Evolutionary conservation across 2,113 vertebrate genomes (phyloP).

Genomic region (Garra rufa): DNA sequence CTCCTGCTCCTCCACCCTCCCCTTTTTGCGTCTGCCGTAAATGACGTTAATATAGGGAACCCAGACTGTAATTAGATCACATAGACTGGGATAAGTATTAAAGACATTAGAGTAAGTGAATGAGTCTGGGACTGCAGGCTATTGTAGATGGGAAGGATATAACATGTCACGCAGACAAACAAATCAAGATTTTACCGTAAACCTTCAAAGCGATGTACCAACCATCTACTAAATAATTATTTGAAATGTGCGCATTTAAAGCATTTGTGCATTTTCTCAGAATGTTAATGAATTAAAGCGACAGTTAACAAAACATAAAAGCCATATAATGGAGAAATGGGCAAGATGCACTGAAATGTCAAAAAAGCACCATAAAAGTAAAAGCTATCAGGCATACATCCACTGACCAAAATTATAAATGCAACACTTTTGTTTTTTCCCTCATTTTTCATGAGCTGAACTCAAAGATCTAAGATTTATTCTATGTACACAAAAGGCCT

Average conservation of each 20-base stretch:
- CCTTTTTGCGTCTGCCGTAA: conserved; percentile 18
- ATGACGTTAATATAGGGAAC: conserved; percentile 49
- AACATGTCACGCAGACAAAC: conserved; percentile 28
- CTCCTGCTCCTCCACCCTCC: background rate
- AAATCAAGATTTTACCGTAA: conserved; percentile 34
- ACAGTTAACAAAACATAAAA: background rate
- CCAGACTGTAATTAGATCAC: conserved; percentile 48
- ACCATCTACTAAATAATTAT: background rate
- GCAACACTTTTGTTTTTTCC: no score
- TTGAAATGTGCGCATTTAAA: background rate
- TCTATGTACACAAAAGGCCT: no score
- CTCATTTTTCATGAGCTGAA: no score
- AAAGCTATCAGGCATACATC: background rate
- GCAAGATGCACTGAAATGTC: background rate
- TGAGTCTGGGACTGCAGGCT: conserved; percentile 43
- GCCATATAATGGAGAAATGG: background rate
- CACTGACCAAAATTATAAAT: no score
- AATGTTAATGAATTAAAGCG: background rate
- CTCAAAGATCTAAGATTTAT: no score
- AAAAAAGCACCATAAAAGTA: background rate
- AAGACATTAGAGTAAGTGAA: conserved; percentile 47
- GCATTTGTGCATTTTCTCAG: background rate
- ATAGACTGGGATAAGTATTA: conserved; percentile 48
- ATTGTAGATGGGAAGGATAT: conserved; percentile 32
- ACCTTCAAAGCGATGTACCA: background rate